Percentiles rank a stretch among this genome's conserved stretches.
These are phyloP conservation scores for Kuschelorhynchus macadamiae DNA, from an alignment of 2,888 invertebrate species.

Conservation along the genomic window DNA sequence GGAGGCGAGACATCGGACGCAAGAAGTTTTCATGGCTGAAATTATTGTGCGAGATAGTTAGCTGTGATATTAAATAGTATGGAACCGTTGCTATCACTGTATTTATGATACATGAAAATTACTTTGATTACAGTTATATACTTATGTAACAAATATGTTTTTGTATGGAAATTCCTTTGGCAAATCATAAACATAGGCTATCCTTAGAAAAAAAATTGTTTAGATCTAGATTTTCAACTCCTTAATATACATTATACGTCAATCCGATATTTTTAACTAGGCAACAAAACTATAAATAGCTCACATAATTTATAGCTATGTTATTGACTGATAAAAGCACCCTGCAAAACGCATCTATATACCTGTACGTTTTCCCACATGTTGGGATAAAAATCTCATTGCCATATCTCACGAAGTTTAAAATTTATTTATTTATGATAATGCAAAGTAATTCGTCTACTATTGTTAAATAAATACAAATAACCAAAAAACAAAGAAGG, in stretches of 20 bases:
- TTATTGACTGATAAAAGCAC: constrained; percentile 15
- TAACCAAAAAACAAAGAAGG: too few relatives aligned
- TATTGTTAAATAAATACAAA: neutral
- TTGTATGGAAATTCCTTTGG: neutral
- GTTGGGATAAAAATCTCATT: constrained; percentile 13
- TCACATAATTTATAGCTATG: constrained; percentile 12
- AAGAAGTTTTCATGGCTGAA: too few relatives aligned
- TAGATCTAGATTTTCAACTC: too few relatives aligned
- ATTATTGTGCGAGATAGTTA: too few relatives aligned
- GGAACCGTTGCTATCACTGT: too few relatives aligned
- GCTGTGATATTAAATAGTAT: too few relatives aligned
- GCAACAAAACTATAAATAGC: constrained; percentile 1
- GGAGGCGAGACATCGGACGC: too few relatives aligned
- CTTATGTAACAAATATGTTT: too few relatives aligned
- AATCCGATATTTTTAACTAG: neutral
- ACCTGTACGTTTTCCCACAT: constrained; percentile 1
- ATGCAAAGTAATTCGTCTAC: neutral
- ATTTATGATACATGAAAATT: too few relatives aligned
- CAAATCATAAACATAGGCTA: too few relatives aligned
- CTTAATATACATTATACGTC: neutral
- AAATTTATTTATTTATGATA: constrained; percentile 1
- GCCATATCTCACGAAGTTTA: neutral
- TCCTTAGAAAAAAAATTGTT: too few relatives aligned
- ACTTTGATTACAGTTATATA: too few relatives aligned
- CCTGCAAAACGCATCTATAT: neutral